A percentile compares a stretch with the other conserved stretches of the same genome.
Evolutionary conservation across 2,113 vertebrate genomes (phyloP).

Genomic region (Addax nasomaculatus): DNA sequence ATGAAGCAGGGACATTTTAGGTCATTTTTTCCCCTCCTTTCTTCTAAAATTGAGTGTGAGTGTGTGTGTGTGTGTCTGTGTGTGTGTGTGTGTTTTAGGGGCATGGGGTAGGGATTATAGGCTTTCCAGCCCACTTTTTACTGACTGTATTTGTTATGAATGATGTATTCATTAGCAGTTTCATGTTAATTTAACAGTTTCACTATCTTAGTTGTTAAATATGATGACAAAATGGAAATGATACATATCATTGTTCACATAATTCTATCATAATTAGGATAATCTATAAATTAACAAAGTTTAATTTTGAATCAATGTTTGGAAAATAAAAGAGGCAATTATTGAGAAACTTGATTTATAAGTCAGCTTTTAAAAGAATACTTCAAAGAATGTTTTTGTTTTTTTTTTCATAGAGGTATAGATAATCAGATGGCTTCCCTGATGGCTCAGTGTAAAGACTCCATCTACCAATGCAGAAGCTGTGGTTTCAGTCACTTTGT

Average conservation of each 20-base stretch:
- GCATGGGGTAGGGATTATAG: not conserved
- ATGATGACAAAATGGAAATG: not conserved
- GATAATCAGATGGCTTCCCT: not conserved
- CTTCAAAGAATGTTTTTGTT: not conserved
- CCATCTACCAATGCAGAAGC: not conserved
- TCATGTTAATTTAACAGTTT: not conserved
- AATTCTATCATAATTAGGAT: not conserved
- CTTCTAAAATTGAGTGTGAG: not conserved
- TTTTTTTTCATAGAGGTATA: not conserved
- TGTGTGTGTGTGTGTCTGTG: not conserved
- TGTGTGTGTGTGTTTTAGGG: not conserved
- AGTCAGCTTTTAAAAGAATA: not conserved
- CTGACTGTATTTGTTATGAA: not conserved
- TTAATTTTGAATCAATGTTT: not conserved
- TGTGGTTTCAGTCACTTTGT: not conserved
- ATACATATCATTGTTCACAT: not conserved
- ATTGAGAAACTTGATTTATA: not conserved
- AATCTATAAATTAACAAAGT: not conserved
- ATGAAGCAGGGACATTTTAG: not conserved
- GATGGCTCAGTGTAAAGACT: not conserved
- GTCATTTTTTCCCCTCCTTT: not conserved
- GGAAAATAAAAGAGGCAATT: not conserved
- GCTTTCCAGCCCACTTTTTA: not conserved
- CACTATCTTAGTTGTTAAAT: not conserved
- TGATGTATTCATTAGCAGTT: not conserved